Evolutionary conservation across 2,797 vertebrate genomes (phyloP), one percentile per base, ranked within the genome.

Genomic region (Simalia tracyae): DNA sequence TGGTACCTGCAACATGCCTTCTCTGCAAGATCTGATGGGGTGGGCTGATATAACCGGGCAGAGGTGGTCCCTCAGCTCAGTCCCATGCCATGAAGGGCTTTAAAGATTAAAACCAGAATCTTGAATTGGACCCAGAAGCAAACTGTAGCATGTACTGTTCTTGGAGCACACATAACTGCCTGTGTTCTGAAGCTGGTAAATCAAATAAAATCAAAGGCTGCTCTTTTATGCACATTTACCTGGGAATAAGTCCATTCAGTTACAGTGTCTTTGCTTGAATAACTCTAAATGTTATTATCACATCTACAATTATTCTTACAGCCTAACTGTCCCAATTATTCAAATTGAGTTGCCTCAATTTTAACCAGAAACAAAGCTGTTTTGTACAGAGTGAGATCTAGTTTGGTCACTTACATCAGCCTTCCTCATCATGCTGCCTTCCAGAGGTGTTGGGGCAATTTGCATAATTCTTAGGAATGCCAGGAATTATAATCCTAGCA

Each of bases 311-410:
- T n/a, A 60, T 1, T 87, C 7, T 11, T 84, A 81, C 7, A 84
- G 14, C 7, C 24, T 26, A 31, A 22, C 8, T 76, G n/a, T 76
- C n/a, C 66, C 54, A 46, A 76, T 90, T 26, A 60, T 59, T 81
- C 68, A 81, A 0, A 17, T n/a, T 76, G 14, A 60, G 6, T 92
- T 72, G 50, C 1, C 9, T 93, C 90, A 93, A 60, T 92, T 97
- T 96, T 89, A 57, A 60, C 92, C 93, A 91, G 92, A 19, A 0
- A 68, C 14, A n/a, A 81, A 46, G 31, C 36, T 46, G 24, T 15
- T 28, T 42, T 57, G 14, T 76, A 60, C 5, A 24, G 22, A 24
- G 10, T 59, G 5, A 14, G 54, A 81, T 42, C 11, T 60, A 81
- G 2, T 24, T 60, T 12, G 36, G n/a, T 60, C 24, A 76, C 22